Conservation (phyloP, 2,797 vertebrate genomes). For the Gymnothorax reevesii region DNA sequence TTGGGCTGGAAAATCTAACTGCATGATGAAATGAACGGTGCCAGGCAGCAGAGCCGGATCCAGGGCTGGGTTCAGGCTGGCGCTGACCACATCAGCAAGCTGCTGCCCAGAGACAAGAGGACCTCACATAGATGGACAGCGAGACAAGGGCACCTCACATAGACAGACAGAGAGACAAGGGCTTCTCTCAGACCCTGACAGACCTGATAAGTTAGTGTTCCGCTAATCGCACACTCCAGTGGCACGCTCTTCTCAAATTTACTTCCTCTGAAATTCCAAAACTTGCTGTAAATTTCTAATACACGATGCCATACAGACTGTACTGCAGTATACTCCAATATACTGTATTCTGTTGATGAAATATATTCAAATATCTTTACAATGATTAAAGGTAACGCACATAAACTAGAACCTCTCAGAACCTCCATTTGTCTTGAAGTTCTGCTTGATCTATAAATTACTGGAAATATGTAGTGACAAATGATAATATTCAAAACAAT, state of each 20-base stretch:
- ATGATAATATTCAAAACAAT: background rate
- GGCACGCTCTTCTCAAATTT: background rate
- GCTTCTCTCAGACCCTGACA: background rate
- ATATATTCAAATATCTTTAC: background rate
- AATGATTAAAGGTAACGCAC: background rate
- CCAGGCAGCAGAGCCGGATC: background rate
- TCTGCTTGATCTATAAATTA: background rate
- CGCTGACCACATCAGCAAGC: background rate
- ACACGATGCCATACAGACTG: background rate
- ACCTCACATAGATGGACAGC: background rate
- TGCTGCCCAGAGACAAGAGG: background rate
- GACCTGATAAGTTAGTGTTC: background rate
- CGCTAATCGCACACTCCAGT: background rate
- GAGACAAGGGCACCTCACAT: background rate
- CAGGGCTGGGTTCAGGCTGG: background rate
- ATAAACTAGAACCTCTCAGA: background rate
- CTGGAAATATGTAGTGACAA: background rate
- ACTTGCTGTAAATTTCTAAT: background rate
- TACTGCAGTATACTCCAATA: no score
- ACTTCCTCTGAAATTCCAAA: background rate
- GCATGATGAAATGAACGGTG: conserved; percentile 21
- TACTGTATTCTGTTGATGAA: background rate
- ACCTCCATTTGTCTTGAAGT: background rate
- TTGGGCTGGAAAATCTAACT: conserved; percentile 34
- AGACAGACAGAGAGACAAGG: background rate